Base-by-base conservation (phyloP, 2,113 vertebrate species). In the Spea multiplicata region DNA sequence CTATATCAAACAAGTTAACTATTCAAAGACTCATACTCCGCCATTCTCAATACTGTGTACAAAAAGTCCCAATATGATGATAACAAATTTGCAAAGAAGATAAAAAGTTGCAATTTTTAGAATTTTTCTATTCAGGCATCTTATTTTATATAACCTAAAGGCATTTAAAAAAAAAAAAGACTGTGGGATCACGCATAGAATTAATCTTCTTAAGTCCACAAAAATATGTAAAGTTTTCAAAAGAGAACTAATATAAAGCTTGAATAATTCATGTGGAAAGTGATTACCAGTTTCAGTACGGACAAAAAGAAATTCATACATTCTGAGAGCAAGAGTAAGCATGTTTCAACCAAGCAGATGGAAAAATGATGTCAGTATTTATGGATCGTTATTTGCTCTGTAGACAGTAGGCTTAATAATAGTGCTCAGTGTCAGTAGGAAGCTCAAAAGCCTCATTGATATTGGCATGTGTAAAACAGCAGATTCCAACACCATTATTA, bases 281-380 rank as follows among this genome's bases (percentile, higher is more conserved):
- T 17, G 30, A 12, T 46, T 66, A 76, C 67, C 64, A 76, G 57
- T 64, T 55, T 76, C 16, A 55, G 55, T 10, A 59, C 4, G 1
- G 10, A 59, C 6, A 59, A 59, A 59, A 13, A 59, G 12, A 59
- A 59, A 59, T 59, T 13, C 55, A 57, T 8, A 13, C 50, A 68
- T 57, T 57, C 45, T 57, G 5, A n/a, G 7, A 48, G 74, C 74
- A 76, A 76, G 74, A 76, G 44, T 46, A 76, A 76, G 65, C 74
- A 57, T 76, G 74, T 76, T 55, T 53, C 47, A 76, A 76, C 45
- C 65, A 67, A 5, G 50, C 66, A 12, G 14, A 6, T 30, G 55
- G 12, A 76, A 65, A 52, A 68, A 69, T 76, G 52, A 59, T 59
- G 52, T 52, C 4, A 16, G 17, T 47, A 12, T 68, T 68, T 75